Evolutionary conservation across 2,888 invertebrate species (phyloP).

Genomic region (Heliconius aoede): DNA sequence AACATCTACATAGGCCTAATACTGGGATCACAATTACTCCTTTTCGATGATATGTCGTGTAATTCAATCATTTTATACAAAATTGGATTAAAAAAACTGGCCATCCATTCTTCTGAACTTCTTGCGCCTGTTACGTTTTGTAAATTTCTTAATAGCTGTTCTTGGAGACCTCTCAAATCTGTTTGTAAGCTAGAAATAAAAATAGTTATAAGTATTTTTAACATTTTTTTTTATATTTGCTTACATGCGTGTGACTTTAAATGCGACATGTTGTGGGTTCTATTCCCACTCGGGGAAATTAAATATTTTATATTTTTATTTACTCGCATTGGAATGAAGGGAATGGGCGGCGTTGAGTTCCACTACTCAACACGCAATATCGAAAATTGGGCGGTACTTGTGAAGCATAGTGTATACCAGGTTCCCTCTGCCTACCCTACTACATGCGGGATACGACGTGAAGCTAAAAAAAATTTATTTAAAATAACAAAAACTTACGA

Average conservation of each 20-base stretch:
- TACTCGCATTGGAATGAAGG: too few relatives aligned
- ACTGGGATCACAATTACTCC: slow-evolving; percentile 49
- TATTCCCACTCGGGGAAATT: not conserved
- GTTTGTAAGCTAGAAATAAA: slow-evolving; percentile 71
- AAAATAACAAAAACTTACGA: slow-evolving; percentile 77
- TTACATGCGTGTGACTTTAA: too few relatives aligned
- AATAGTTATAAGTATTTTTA: not conserved
- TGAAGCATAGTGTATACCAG: too few relatives aligned
- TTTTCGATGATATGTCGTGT: slow-evolving; percentile 47
- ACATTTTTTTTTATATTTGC: not conserved
- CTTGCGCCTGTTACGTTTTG: slow-evolving; percentile 82
- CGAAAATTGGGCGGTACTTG: too few relatives aligned
- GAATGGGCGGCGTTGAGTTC: too few relatives aligned
- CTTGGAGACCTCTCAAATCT: slow-evolving; percentile 81
- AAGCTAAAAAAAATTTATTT: not conserved
- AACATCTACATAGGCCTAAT: slow-evolving; percentile 42
- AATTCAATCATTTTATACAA: slow-evolving; percentile 77
- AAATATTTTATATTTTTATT: too few relatives aligned
- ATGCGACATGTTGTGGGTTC: not conserved
- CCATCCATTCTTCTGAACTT: slow-evolving; percentile 85
- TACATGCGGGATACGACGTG: not conserved
- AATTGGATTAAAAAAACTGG: slow-evolving; percentile 81
- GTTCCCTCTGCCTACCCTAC: too few relatives aligned
- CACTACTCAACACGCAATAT: too few relatives aligned
- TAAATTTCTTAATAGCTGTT: slow-evolving; percentile 79